phyloP scores from a whole-genome alignment of 2,113 vertebrate genomes.

The Lepus americanus region DNA sequence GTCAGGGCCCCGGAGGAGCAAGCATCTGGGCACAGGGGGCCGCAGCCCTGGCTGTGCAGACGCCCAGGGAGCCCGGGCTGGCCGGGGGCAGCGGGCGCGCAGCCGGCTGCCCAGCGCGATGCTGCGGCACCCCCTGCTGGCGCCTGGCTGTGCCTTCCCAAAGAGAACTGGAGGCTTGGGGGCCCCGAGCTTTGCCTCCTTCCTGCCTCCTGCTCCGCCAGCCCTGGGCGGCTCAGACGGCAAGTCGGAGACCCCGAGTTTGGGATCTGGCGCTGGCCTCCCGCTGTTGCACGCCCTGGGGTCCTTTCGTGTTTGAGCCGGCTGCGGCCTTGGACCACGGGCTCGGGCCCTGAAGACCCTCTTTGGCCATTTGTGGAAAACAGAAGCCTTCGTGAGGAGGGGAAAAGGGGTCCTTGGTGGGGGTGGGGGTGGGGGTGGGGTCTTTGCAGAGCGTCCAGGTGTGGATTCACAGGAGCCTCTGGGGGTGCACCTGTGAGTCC shows the following conservation, averaged over 20 bases:
- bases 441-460: background rate
- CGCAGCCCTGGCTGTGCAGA: background rate
- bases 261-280: too few relatives aligned
- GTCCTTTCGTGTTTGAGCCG: background rate
- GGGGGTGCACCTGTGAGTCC: background rate
- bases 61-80: too few relatives aligned
- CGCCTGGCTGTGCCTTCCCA: fast-evolving
- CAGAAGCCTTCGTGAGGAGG: background rate
- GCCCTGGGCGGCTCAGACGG: too few relatives aligned
- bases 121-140: constrained; percentile 30
- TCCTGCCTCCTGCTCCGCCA: background rate
- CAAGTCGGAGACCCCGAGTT: too few relatives aligned
- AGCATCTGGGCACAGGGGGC: background rate
- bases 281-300: too few relatives aligned
- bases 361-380: background rate
- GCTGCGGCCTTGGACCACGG: background rate
- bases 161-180: too few relatives aligned
- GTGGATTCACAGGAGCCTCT: fast-evolving
- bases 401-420: background rate
- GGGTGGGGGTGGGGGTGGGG: background rate
- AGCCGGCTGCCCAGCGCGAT: fast-evolving
- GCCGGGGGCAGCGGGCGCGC: background rate
- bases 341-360: background rate
- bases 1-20: background rate
- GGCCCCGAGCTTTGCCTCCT: background rate